phyloP scores from a whole-genome alignment of 2,888 invertebrate genomes.

The Drosophila recens region DNA sequence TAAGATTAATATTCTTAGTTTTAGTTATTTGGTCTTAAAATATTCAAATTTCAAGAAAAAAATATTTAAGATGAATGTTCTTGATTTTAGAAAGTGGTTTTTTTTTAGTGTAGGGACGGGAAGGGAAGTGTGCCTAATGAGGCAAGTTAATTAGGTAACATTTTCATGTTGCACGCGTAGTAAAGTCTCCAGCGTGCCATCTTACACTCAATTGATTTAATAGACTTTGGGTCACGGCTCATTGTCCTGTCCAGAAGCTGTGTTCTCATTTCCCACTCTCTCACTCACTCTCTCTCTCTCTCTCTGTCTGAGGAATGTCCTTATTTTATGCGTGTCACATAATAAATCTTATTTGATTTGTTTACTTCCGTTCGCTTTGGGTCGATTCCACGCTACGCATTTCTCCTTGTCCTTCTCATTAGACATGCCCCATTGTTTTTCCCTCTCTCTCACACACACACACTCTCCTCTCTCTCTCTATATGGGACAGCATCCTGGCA shows the following conservation, averaged over 20 bases:
- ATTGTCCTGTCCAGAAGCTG: conserved; percentile 35
- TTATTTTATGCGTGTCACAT: conserved; percentile 79
- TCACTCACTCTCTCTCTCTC: not conserved
- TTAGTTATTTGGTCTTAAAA: too few relatives aligned
- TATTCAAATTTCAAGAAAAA: too few relatives aligned
- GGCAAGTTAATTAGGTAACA: conserved; percentile 74
- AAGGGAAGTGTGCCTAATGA: conserved; percentile 62
- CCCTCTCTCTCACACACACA: conserved; percentile 1
- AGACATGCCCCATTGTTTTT: conserved; percentile 60
- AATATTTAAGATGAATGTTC: too few relatives aligned
- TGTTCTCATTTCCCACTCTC: not conserved
- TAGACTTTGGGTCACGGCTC: conserved; percentile 66
- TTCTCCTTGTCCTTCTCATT: conserved; percentile 50
- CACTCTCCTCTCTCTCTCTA: conserved; percentile 8
- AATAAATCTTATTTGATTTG: conserved; percentile 81
- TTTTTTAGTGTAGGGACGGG: not conserved
- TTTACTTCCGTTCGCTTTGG: conserved; percentile 70
- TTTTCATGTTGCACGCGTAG: conserved; percentile 44
- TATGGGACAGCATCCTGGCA: conserved; percentile 30
- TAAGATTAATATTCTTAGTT: too few relatives aligned
- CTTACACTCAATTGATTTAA: conserved; percentile 81
- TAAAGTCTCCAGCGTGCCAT: conserved; percentile 64
- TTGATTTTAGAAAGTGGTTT: too few relatives aligned
- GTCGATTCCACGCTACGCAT: conserved; percentile 18
- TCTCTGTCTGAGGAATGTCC: conserved; percentile 45